Percentiles rank a stretch among this genome's conserved stretches.
phyloP scores from a whole-genome alignment of 2,113 vertebrate genomes.

The Fukomys damarensis region DNA sequence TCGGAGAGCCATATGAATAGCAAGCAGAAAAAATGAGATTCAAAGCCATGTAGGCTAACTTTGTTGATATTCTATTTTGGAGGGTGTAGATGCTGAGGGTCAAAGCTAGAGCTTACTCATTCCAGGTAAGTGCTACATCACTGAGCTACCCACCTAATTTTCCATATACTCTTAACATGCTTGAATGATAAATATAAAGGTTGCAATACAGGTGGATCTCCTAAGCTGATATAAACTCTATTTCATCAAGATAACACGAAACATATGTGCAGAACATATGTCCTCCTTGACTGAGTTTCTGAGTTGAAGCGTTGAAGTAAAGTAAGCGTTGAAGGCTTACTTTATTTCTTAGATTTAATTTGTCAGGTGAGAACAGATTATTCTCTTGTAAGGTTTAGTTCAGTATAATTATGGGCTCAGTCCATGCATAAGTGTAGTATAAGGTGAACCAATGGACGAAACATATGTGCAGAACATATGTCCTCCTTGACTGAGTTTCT shows the following conservation, averaged over 20 bases:
- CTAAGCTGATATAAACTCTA: neutral
- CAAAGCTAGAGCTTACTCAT: neutral
- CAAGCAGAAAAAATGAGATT: neutral
- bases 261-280: no score
- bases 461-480: no score
- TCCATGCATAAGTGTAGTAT: neutral
- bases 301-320: no score
- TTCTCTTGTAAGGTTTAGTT: neutral
- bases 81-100: neutral
- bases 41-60: neutral
- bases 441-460: neutral
- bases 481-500: no score
- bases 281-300: no score
- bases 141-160: neutral
- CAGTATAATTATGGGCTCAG: neutral
- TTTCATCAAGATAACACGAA: neutral
- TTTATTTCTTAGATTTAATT: constrained; percentile 29
- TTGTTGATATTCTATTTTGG: neutral
- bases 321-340: neutral
- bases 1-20: neutral
- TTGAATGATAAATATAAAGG: neutral
- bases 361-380: constrained; percentile 20
- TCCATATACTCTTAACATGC: neutral
- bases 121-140: neutral
- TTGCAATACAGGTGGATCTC: neutral